A percentile compares a stretch with the other conserved stretches of the same genome.
These are phyloP conservation scores for Drosophila repletoides DNA, from an alignment of 1,140 invertebrate species.

Conservation along the genomic window DNA sequence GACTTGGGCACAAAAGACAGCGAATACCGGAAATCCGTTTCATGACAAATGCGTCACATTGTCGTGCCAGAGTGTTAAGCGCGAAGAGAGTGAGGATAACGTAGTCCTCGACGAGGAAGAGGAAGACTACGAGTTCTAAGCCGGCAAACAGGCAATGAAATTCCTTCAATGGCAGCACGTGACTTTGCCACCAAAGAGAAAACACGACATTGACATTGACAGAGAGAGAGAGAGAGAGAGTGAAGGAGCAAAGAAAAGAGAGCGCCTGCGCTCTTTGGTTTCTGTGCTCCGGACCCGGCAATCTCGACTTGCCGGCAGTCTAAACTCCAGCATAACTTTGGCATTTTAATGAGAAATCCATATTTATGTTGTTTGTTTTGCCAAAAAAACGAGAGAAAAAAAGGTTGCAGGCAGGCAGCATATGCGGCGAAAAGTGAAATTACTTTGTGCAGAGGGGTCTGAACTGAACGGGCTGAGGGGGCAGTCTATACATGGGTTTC, in stretches of 20 bases:
- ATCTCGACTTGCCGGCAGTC: conserved; percentile 45
- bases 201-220: conserved; percentile 64
- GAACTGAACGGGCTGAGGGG: not conserved
- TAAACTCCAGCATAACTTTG: conserved; percentile 62
- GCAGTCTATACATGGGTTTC: not conserved
- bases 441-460: conserved; percentile 38
- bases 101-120: not conserved
- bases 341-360: conserved; percentile 81
- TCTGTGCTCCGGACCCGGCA: conserved; percentile 1
- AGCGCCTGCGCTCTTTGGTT: conserved; percentile 43
- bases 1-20: conserved; percentile 46
- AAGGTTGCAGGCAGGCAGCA: conserved; percentile 47
- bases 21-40: conserved; percentile 78
- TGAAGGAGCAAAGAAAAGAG: conserved; percentile 16
- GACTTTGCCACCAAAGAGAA: conserved; percentile 27
- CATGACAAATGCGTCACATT: conserved; percentile 78
- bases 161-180: conserved; percentile 79
- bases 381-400: conserved; percentile 45
- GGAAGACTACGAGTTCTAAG: conserved; percentile 31
- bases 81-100: not conserved
- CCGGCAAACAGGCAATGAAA: conserved; percentile 71
- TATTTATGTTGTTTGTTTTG: conserved; percentile 81
- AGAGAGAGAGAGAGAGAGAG: conserved; percentile 13
- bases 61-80: conserved; percentile 62
- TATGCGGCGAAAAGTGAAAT: conserved; percentile 77